These are phyloP conservation scores for Troilus luridus DNA, from an alignment of 2,888 invertebrate genomes.

Conservation along the genomic window DNA sequence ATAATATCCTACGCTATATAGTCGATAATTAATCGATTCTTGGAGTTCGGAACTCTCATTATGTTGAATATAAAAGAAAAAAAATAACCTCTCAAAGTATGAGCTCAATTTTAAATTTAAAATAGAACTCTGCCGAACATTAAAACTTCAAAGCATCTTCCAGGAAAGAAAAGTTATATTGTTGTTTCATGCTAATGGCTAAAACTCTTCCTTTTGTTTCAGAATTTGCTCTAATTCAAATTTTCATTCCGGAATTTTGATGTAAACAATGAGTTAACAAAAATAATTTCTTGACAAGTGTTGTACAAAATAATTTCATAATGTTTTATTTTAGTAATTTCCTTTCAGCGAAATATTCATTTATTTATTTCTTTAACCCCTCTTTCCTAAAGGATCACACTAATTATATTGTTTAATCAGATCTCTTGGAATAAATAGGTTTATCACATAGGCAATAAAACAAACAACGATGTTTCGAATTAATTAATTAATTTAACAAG, in stretches of 20 bases:
- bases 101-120: slow-evolving; percentile 10
- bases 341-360: no score
- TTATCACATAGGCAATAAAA: no score
- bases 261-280: neutral
- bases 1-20: neutral
- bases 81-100: neutral
- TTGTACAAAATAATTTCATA: neutral
- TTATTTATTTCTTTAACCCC: no score
- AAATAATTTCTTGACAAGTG: neutral
- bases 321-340: no score
- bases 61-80: neutral
- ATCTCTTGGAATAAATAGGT: no score
- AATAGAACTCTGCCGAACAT: neutral
- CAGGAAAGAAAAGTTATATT: slow-evolving; percentile 2
- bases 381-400: no score
- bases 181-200: slow-evolving; percentile 1
- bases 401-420: no score
- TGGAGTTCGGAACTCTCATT: neutral
- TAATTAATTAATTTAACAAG: no score
- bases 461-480: no score
- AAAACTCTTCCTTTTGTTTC: neutral
- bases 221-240: neutral
- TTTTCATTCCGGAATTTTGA: neutral
- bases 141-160: slow-evolving; percentile 8
- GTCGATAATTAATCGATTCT: neutral